Evolutionary conservation across 2,888 invertebrate species (phyloP).

Genomic region (Choreutis nemorana): DNA sequence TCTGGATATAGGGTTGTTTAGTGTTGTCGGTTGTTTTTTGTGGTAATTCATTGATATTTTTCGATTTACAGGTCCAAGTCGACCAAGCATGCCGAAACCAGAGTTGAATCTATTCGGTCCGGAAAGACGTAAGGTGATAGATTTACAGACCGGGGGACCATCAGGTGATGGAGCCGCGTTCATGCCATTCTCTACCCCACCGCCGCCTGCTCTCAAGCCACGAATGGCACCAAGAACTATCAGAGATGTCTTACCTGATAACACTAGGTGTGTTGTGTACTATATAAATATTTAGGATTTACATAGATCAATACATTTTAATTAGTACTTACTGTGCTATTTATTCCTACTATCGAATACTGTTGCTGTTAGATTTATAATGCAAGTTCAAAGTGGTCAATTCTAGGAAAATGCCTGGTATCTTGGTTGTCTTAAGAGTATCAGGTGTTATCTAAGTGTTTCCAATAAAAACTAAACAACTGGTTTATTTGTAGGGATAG

Average conservation of each 20-base stretch:
- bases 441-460: too few relatives aligned
- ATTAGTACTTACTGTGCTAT: slow-evolving; percentile 1
- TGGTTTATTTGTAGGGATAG: slow-evolving; percentile 62
- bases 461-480: background rate
- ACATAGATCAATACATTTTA: slow-evolving; percentile 2
- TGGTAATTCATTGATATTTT: slow-evolving; percentile 9
- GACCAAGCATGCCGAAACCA: slow-evolving; percentile 50
- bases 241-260: slow-evolving; percentile 56
- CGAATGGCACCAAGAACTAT: slow-evolving; percentile 49
- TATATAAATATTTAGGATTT: background rate
- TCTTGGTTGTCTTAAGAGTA: too few relatives aligned
- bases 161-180: slow-evolving; percentile 56
- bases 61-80: slow-evolving; percentile 41
- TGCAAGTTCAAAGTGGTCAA: too few relatives aligned
- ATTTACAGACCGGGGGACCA: slow-evolving; percentile 62
- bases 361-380: too few relatives aligned
- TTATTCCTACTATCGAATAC: too few relatives aligned
- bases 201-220: slow-evolving; percentile 30
- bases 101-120: slow-evolving; percentile 50
- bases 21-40: background rate
- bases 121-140: slow-evolving; percentile 68
- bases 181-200: slow-evolving; percentile 50
- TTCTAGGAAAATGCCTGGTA: too few relatives aligned
- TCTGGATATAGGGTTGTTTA: slow-evolving; percentile 1
- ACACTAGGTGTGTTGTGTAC: slow-evolving; percentile 43